These are phyloP conservation scores for Dryoscopus gambensis DNA, from an alignment of 2,113 vertebrate genomes.

Conservation along the genomic window DNA sequence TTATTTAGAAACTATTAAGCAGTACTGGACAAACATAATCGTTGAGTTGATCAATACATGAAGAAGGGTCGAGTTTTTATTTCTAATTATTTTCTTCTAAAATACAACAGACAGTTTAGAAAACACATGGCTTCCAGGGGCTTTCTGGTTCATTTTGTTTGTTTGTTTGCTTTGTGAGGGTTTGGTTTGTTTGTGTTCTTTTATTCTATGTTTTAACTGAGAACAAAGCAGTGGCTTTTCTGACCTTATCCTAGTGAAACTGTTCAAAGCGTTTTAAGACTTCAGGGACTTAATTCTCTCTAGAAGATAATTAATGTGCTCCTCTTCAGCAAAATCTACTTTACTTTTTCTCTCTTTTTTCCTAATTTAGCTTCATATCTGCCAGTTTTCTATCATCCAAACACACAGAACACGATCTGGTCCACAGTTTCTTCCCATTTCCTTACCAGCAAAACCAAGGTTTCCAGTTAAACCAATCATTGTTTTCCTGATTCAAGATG, in stretches of 20 bases:
- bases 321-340: background rate
- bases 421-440: background rate
- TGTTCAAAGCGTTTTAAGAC: constrained; percentile 34
- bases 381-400: background rate
- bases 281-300: constrained; percentile 16
- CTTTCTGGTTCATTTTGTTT: background rate
- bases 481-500: background rate
- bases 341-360: background rate
- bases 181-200: background rate
- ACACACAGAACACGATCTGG: background rate
- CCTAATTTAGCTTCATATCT: background rate
- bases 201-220: background rate
- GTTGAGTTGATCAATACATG: background rate
- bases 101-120: background rate
- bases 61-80: background rate
- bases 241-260: constrained; percentile 10
- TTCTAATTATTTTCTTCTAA: background rate
- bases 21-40: background rate
- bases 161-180: background rate
- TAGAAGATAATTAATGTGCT: background rate
- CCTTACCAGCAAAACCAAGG: background rate
- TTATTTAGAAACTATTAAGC: background rate
- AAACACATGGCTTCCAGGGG: background rate
- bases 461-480: background rate
- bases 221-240: constrained; percentile 30